Evolutionary conservation across 2,113 vertebrate genomes (phyloP).

Genomic region (Ibidorhyncha struthersii): DNA sequence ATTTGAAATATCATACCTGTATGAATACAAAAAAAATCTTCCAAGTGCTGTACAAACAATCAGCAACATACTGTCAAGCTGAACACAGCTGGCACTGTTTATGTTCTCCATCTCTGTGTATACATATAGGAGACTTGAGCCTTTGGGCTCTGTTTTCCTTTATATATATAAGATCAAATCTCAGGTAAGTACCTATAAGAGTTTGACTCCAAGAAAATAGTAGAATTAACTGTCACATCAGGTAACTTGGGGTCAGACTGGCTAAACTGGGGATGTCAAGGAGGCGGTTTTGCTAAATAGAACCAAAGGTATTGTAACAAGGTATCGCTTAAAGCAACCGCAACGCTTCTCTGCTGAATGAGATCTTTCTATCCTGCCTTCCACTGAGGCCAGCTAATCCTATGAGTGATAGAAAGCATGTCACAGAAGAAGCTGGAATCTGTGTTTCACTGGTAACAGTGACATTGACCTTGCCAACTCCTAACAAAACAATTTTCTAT

Average conservation of each 20-base stretch:
- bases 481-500: background rate
- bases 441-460: background rate
- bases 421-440: conserved; percentile 3
- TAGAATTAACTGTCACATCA: background rate
- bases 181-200: background rate
- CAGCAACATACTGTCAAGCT: background rate
- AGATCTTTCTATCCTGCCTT: background rate
- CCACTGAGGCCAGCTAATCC: conserved; percentile 7
- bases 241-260: background rate
- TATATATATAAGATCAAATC: background rate
- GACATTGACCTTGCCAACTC: background rate
- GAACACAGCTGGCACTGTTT: background rate
- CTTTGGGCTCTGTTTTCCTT: background rate
- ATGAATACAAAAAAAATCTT: background rate
- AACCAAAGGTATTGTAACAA: background rate
- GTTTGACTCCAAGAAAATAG: background rate
- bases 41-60: background rate
- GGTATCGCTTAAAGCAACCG: background rate
- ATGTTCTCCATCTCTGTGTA: background rate
- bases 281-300: background rate
- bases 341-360: background rate
- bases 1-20: background rate
- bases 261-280: background rate
- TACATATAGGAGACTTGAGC: background rate
- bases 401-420: background rate